phyloP scores from a whole-genome alignment of 2,888 invertebrate species.

The Epicampocera succincta region DNA sequence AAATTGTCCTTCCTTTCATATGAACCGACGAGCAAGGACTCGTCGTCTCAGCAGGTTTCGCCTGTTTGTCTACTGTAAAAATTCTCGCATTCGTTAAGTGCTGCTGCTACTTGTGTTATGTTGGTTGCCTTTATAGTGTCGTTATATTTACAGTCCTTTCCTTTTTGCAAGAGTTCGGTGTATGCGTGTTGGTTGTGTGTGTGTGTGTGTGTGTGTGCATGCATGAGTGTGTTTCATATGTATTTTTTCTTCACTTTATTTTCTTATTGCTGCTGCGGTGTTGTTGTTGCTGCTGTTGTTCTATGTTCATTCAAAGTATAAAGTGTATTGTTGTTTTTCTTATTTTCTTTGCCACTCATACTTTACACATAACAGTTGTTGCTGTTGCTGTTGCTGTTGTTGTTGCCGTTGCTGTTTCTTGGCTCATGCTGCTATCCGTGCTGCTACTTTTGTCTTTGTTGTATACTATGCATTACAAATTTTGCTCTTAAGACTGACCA shows the following conservation, averaged over 20 bases:
- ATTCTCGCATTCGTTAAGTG: constrained; percentile 74
- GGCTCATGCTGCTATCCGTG: constrained; percentile 53
- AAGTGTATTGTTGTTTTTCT: no score
- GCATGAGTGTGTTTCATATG: neutral
- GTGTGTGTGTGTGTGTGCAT: constrained; percentile 18
- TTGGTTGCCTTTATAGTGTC: constrained; percentile 71
- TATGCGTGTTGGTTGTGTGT: constrained; percentile 16
- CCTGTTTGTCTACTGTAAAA: constrained; percentile 78
- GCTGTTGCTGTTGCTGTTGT: neutral
- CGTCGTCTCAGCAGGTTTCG: constrained; percentile 80
- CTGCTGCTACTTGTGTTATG: constrained; percentile 73
- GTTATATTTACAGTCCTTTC: constrained; percentile 70
- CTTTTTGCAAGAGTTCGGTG: no score
- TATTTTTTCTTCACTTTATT: neutral
- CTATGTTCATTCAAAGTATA: constrained; percentile 50
- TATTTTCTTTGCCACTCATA: constrained; percentile 31
- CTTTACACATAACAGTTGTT: constrained; percentile 30
- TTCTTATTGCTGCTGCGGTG: constrained; percentile 26
- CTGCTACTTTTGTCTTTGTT: constrained; percentile 42
- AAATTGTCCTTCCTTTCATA: constrained; percentile 77
- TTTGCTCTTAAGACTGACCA: constrained; percentile 60
- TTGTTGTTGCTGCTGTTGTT: constrained; percentile 35
- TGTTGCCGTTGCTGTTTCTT: constrained; percentile 27
- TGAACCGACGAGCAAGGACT: constrained; percentile 81
- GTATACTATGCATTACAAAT: constrained; percentile 35